Percentiles rank a stretch among this genome's conserved stretches.
Evolutionary conservation across 1,140 invertebrate genomes (phyloP).

Genomic region (Monomorium pharaonis): DNA sequence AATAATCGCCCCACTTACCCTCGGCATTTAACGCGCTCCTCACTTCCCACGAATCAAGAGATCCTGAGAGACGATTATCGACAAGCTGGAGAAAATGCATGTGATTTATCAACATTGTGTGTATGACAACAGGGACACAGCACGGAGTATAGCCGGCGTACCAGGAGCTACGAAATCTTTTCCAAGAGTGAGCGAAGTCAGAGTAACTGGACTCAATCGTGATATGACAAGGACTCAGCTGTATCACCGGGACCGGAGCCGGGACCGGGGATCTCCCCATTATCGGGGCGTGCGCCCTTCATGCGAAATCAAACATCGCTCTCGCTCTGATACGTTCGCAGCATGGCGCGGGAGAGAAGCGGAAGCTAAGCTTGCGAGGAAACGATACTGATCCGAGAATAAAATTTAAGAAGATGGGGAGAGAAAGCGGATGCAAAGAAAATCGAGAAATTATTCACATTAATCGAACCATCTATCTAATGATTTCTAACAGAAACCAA

Average conservation of each 20-base stretch:
- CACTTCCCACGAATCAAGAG: slow-evolving; percentile 10
- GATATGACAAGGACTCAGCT: slow-evolving; percentile 70
- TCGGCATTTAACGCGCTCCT: slow-evolving; percentile 32
- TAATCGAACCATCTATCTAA: neutral
- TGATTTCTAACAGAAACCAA: neutral
- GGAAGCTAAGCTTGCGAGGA: neutral
- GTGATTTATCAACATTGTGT: neutral
- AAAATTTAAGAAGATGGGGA: neutral
- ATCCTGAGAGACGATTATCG: neutral
- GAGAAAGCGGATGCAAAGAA: neutral
- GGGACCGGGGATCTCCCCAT: slow-evolving; percentile 20
- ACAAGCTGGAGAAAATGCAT: neutral
- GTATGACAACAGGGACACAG: neutral
- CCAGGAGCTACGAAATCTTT: neutral
- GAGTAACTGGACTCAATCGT: slow-evolving; percentile 56
- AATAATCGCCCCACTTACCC: slow-evolving; percentile 34
- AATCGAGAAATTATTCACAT: neutral
- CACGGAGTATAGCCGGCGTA: neutral
- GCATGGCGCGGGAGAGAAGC: neutral
- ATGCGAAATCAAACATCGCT: slow-evolving; percentile 68
- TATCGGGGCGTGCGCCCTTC: slow-evolving; percentile 68
- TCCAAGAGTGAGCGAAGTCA: slow-evolving; percentile 16
- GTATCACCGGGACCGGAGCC: slow-evolving; percentile 67
- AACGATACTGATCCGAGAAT: neutral
- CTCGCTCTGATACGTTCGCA: slow-evolving; percentile 18